These are phyloP conservation scores for Drosophila mulleri DNA, from an alignment of 2,888 invertebrate genomes.

Conservation along the genomic window DNA sequence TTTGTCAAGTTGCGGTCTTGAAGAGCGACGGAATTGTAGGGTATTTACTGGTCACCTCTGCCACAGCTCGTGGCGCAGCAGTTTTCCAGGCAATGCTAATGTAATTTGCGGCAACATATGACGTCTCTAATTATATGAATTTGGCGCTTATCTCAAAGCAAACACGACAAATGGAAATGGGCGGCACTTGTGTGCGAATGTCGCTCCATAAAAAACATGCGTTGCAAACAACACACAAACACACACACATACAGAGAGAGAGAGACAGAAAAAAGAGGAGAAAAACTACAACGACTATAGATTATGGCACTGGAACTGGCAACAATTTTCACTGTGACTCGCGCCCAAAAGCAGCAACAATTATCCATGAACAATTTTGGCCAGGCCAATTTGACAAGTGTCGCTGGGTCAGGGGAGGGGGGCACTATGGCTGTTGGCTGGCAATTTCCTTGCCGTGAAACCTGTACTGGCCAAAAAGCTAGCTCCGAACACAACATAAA, in stretches of 20 bases:
- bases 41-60: neutral
- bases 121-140: conserved; percentile 76
- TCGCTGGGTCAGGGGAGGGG: neutral
- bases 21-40: neutral
- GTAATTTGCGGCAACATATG: conserved; percentile 71
- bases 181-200: conserved; percentile 59
- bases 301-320: conserved; percentile 23
- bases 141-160: conserved; percentile 74
- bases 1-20: too few species aligned
- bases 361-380: conserved; percentile 69
- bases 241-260: neutral
- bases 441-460: conserved; percentile 65
- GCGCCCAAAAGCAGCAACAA: conserved; percentile 66
- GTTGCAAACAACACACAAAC: conserved; percentile 35
- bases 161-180: conserved; percentile 71
- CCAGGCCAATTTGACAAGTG: conserved; percentile 47
- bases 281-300: conserved; percentile 17
- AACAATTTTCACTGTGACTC: conserved; percentile 67
- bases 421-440: conserved; percentile 23
- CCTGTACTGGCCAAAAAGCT: conserved; percentile 54
- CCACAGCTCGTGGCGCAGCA: neutral
- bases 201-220: conserved; percentile 47
- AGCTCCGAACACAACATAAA: conserved; percentile 42
- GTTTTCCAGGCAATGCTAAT: conserved; percentile 45
- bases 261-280: neutral